Conservation (phyloP, 2,797 vertebrate genomes). For the Pipistrellus kuhlii region DNA sequence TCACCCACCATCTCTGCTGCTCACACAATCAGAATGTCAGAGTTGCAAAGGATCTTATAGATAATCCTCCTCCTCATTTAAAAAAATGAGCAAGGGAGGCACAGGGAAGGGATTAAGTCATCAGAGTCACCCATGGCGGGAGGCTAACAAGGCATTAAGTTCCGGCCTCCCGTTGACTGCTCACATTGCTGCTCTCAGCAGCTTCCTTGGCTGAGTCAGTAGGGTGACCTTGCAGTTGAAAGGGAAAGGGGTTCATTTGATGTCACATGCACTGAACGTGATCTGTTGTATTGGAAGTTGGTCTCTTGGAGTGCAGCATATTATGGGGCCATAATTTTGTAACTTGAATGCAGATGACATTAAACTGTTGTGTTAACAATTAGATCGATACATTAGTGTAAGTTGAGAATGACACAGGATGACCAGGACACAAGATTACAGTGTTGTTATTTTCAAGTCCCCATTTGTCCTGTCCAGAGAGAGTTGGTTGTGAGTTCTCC, state of each 20-base stretch:
- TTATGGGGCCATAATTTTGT: not conserved
- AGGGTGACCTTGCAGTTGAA: not conserved
- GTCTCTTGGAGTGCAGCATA: not conserved
- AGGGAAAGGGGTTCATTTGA: not conserved
- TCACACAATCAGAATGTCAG: constrained; percentile 70
- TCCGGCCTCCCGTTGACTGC: not conserved
- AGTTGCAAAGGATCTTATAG: constrained; percentile 29
- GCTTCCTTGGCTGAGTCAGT: not conserved
- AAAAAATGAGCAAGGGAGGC: not conserved
- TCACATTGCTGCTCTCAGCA: not conserved
- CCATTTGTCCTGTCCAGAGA: not conserved
- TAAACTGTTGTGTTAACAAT: not conserved
- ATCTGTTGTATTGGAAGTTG: not conserved
- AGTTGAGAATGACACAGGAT: not conserved
- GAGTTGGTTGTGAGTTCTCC: not conserved
- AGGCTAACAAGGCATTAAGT: not conserved
- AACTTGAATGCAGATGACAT: not conserved
- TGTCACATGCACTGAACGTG: not conserved
- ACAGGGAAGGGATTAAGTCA: not conserved
- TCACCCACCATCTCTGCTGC: constrained; percentile 75
- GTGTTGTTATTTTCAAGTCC: not conserved
- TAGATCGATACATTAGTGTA: not conserved
- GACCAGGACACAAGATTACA: not conserved
- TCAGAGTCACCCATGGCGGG: not conserved
- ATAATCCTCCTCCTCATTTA: constrained; percentile 17